Conservation (phyloP, 2,113 vertebrate species). For the Corythornis cristatus region DNA sequence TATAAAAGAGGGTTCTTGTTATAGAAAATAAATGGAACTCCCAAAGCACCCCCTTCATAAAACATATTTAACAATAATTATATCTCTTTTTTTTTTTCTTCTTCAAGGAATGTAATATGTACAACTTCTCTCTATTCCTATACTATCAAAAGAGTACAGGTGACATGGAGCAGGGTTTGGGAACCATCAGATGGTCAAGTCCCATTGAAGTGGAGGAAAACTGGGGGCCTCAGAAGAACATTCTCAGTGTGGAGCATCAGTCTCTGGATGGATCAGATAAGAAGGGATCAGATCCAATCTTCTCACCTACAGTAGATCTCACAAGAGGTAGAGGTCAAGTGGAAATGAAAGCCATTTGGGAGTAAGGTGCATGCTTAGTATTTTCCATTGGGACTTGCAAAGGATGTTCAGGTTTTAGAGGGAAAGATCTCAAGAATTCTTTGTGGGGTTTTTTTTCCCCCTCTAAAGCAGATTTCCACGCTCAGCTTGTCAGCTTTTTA, state of each 20-base stretch:
- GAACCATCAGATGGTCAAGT: constrained; percentile 62
- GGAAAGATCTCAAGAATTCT: constrained; percentile 22
- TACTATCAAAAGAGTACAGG: constrained; percentile 78
- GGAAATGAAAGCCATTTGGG: constrained; percentile 60
- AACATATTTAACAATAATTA: constrained; percentile 80
- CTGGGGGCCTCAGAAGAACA: constrained; percentile 24
- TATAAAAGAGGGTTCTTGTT: constrained; percentile 83
- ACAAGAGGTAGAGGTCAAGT: constrained; percentile 86
- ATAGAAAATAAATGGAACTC: constrained; percentile 83
- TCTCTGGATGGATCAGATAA: constrained; percentile 71
- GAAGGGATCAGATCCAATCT: constrained; percentile 64
- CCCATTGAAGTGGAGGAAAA: constrained; percentile 72
- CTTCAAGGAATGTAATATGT: constrained; percentile 83
- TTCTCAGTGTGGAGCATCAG: constrained; percentile 60
- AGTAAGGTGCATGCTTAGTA: constrained; percentile 76
- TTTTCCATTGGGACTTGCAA: constrained; percentile 57
- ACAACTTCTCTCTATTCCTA: constrained; percentile 76
- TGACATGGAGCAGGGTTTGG: constrained; percentile 64
- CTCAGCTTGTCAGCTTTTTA: constrained; percentile 90
- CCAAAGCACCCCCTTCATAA: constrained; percentile 83
- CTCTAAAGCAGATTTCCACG: constrained; percentile 35
- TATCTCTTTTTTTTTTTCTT: constrained; percentile 58
- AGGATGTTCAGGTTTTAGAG: constrained; percentile 38
- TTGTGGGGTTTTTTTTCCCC: background rate
- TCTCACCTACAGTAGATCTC: constrained; percentile 90